Conservation (phyloP, 2,797 vertebrate species). For the Ambastaia sidthimunki region DNA sequence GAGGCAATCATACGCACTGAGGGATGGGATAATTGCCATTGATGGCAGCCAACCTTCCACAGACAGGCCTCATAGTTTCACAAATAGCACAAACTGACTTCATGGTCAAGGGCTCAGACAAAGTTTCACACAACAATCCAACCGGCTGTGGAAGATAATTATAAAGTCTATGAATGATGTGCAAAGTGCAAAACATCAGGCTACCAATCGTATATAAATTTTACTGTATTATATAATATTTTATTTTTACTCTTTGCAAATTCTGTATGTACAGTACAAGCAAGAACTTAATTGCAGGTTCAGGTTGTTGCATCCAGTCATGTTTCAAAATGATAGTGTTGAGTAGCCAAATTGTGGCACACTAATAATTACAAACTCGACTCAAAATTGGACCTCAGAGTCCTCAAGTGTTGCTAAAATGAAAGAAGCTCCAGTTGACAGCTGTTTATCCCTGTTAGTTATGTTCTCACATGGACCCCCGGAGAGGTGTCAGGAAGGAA, state of each 20-base stretch:
- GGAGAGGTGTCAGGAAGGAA: conserved; percentile 56
- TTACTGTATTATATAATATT: not conserved
- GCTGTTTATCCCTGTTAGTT: conserved; percentile 57
- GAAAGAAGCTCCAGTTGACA: conserved; percentile 53
- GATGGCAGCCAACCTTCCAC: conserved; percentile 77
- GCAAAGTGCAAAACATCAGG: conserved; percentile 32
- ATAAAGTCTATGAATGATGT: conserved; percentile 39
- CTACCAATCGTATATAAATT: not conserved
- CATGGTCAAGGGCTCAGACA: conserved; percentile 40
- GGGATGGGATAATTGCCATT: conserved; percentile 88
- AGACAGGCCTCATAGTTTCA: conserved; percentile 81
- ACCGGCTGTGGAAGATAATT: conserved; percentile 33
- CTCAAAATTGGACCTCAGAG: conserved; percentile 37
- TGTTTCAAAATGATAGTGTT: conserved; percentile 31
- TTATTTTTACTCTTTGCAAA: not conserved
- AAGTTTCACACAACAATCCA: conserved; percentile 33
- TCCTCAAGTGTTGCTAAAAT: conserved; percentile 47
- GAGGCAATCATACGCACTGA: conserved; percentile 88
- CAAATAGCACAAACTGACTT: conserved; percentile 58
- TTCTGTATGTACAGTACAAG: not conserved
- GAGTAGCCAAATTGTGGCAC: conserved; percentile 40
- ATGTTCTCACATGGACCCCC: conserved; percentile 54
- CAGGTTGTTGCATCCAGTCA: conserved; percentile 3
- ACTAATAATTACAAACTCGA: conserved; percentile 41
- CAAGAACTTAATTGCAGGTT: conserved; percentile 11